Evolutionary conservation across 1,140 invertebrate species (phyloP).

Genomic region (Lerema accius): DNA sequence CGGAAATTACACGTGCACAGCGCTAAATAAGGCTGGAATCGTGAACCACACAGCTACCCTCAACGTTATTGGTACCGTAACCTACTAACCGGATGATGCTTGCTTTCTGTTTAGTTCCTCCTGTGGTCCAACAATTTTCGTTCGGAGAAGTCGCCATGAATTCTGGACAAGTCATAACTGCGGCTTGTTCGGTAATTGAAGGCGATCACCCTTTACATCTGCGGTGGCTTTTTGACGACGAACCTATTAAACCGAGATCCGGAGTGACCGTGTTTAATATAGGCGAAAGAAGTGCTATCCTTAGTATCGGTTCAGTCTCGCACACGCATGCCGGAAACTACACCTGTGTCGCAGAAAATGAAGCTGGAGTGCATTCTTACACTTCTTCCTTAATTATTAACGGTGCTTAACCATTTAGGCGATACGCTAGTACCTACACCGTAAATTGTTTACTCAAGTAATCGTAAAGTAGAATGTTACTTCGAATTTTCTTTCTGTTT

Average conservation of each 20-base stretch:
- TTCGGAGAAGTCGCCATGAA: conserved; percentile 88
- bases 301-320: conserved; percentile 86
- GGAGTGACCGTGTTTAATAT: conserved; percentile 84
- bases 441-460: conserved; percentile 29
- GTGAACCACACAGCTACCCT: conserved; percentile 84
- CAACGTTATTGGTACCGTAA: conserved; percentile 85
- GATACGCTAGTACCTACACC: conserved; percentile 31
- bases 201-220: conserved; percentile 89
- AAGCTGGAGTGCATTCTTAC: conserved; percentile 82
- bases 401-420: conserved; percentile 75
- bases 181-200: conserved; percentile 89
- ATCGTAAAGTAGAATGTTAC: conserved; percentile 41
- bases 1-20: conserved; percentile 89
- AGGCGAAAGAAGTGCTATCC: conserved; percentile 85
- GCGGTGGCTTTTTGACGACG: conserved; percentile 87
- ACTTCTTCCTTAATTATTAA: conserved; percentile 84
- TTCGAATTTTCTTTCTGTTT: conserved; percentile 45
- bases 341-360: conserved; percentile 86
- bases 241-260: conserved; percentile 74
- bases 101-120: conserved; percentile 84
- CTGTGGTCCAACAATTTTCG: conserved; percentile 88
- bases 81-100: conserved; percentile 57
- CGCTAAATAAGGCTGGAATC: conserved; percentile 86
- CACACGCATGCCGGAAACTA: conserved; percentile 86
- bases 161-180: conserved; percentile 85